These are phyloP conservation scores for Odobenus rosmarus DNA, from an alignment of 2,113 vertebrate species.

Conservation along the genomic window DNA sequence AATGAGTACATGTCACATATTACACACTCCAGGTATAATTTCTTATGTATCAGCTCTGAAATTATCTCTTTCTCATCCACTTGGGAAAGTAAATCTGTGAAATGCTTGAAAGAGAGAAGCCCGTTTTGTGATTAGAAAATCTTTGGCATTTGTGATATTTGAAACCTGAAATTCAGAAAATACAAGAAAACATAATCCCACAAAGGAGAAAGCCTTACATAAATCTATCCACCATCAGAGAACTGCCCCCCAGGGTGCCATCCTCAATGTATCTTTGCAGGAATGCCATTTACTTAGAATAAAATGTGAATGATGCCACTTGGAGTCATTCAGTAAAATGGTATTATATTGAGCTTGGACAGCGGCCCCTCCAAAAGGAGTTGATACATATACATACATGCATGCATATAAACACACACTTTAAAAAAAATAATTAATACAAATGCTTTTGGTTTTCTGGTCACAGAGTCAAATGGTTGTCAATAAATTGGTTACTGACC, in stretches of 20 bases:
- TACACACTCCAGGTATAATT: neutral
- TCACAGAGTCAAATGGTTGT: neutral
- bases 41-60: neutral
- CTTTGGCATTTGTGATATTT: neutral
- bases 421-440: neutral
- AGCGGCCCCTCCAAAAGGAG: neutral
- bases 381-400: neutral
- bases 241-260: neutral
- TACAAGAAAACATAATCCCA: neutral
- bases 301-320: neutral
- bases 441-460: neutral
- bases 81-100: neutral
- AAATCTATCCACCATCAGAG: neutral
- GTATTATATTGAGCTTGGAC: neutral
- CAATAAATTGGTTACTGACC: neutral
- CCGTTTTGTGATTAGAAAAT: neutral
- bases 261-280: neutral
- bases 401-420: neutral
- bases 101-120: neutral
- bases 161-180: neutral
- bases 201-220: neutral
- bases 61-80: neutral
- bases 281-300: neutral
- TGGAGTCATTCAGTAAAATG: neutral
- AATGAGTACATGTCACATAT: neutral